phyloP scores from a whole-genome alignment of 64 coral and sea anemone genomes.

The Pocillopora damicornis region DNA sequence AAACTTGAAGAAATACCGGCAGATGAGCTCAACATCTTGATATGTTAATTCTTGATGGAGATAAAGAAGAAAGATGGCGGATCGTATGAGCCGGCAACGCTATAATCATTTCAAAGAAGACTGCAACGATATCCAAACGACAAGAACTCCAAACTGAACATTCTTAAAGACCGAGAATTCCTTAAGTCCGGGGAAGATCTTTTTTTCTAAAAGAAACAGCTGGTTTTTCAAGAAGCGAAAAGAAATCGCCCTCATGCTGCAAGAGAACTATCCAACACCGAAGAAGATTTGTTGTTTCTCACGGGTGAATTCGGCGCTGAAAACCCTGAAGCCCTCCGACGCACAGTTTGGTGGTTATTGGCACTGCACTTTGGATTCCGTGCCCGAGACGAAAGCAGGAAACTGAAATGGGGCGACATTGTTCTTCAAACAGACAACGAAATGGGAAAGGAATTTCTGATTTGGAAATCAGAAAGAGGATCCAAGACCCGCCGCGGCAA shows the following conservation, averaged over 20 bases:
- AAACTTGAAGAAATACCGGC: conserved; percentile 53
- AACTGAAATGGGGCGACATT: conserved; percentile 46
- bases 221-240: conserved; percentile 31
- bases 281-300: conserved; percentile 54
- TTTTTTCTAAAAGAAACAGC: not conserved
- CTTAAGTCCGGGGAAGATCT: conserved; percentile 37
- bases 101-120: conserved; percentile 50
- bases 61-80: conserved; percentile 61
- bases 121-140: conserved; percentile 46
- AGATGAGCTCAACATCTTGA: conserved; percentile 30
- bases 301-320: conserved; percentile 40
- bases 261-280: conserved; percentile 19
- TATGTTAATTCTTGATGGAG: conserved; percentile 56
- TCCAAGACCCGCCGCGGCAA: conserved; percentile 30
- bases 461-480: conserved; percentile 28
- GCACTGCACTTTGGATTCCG: conserved; percentile 60
- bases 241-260: conserved; percentile 53
- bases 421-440: conserved; percentile 25
- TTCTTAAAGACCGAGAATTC: conserved; percentile 49
- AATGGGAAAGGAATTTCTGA: conserved; percentile 24
- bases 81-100: conserved; percentile 40
- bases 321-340: conserved; percentile 44
- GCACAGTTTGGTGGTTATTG: too few relatives aligned
- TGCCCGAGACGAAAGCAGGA: conserved; percentile 42
- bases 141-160: conserved; percentile 16